phyloP scores from a whole-genome alignment of 2,797 vertebrate species.

The Chrosomus eos region DNA sequence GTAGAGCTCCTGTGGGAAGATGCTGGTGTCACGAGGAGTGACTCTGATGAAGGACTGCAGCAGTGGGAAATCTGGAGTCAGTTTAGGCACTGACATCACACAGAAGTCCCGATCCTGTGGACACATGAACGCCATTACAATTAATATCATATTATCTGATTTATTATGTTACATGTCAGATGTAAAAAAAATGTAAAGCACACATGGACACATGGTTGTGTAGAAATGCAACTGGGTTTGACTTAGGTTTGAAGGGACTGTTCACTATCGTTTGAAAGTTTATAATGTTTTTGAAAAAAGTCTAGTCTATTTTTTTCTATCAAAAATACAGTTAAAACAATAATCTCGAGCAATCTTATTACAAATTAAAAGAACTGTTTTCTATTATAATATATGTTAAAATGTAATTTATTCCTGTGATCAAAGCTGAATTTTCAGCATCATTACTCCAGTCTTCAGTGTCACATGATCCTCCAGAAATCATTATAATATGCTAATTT shows the following conservation, averaged over 20 bases:
- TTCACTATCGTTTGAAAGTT: neutral
- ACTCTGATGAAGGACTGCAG: conserved; percentile 82
- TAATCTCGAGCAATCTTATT: neutral
- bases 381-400: neutral
- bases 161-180: neutral
- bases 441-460: neutral
- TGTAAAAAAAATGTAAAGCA: neutral
- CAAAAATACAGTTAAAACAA: neutral
- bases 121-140: neutral
- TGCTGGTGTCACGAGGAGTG: conserved; percentile 67
- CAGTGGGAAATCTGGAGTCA: conserved; percentile 80
- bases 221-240: neutral
- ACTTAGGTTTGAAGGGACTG: neutral
- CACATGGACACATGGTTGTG: neutral
- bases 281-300: too few species aligned
- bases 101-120: conserved; percentile 86
- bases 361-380: neutral
- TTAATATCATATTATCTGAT: neutral
- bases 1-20: conserved; percentile 81
- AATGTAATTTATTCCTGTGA: neutral
- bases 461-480: neutral
- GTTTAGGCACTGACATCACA: conserved; percentile 79
- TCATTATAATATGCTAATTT: neutral
- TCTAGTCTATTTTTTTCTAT: neutral
- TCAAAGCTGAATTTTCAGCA: neutral